Evolutionary conservation across 1,140 invertebrate species (phyloP), one percentile per base, ranked within the genome.

Genomic region (Drosophila dunni): DNA sequence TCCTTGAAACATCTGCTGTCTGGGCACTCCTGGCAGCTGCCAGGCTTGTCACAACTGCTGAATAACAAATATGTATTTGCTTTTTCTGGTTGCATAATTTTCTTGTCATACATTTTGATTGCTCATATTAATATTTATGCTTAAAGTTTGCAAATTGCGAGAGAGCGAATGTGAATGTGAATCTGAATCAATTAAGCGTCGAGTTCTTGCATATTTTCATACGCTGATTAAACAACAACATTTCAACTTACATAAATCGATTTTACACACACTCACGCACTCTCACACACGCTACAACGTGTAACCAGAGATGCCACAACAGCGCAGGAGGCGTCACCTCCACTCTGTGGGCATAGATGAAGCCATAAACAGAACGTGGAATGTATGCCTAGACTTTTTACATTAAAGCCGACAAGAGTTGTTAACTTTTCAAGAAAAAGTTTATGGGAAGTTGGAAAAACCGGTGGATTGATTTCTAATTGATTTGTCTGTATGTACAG

Each of bases 61-160:
- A 79, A 84, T 76, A 79, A 67, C 61, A 83, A 82, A 79, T 74
- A 70, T 62, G 75, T 79, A 69, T 74, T 73, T 73, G 61, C 42
- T 15, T 63, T 65, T 46, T 7, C 24, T 24, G 40, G 71, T 54
- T 50, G 77, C 79, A 89, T 83, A 88, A 83, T 89, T 88, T 88
- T 45, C 72, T 74, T 88, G 83, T 89, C 83, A 88, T 85, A 85
- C 75, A 75, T 81, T 86, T 86, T 86, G 75, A 85, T 85, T 86
- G 82, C 61, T 33, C 56, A 65, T 65, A 78, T 88, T 79, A 80
- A 89, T 78, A 89, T 88, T 79, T 88, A 83, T 88, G 83, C 60
- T 51, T 56, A 67, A 48, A 83, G 69, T 79, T 88, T 66, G 64
- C 45, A n/a, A n/a, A 17, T 53, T 13, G 29, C 40, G 20, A 33